Conservation (phyloP, 2,888 invertebrate genomes). For the Diadegma fenestrale region DNA sequence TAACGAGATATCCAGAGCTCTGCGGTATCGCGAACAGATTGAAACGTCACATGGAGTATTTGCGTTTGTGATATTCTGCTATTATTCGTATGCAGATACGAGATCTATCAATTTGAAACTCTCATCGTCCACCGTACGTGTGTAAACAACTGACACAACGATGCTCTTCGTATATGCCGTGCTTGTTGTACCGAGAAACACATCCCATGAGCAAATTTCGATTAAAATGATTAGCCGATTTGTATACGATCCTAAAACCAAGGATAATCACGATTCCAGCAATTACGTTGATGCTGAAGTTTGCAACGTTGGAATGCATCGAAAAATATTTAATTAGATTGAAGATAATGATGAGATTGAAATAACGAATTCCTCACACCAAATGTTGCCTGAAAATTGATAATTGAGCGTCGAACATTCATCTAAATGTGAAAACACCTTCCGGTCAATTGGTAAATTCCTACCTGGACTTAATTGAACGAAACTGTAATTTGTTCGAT, state of each 20-base stretch:
- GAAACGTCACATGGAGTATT: conserved; percentile 9
- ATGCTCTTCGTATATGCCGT: background rate
- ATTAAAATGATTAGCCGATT: background rate
- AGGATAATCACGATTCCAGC: background rate
- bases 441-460: background rate
- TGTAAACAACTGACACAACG: background rate
- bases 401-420: background rate
- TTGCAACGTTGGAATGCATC: too few relatives aligned
- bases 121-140: background rate
- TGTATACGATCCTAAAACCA: background rate
- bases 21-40: conserved; percentile 14
- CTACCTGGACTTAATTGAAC: background rate
- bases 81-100: background rate
- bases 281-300: too few relatives aligned
- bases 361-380: too few relatives aligned
- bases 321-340: too few relatives aligned
- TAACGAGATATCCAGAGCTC: conserved; percentile 6
- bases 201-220: background rate
- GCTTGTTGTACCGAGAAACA: background rate
- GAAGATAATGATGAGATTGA: too few relatives aligned
- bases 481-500: background rate
- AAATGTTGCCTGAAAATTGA: background rate
- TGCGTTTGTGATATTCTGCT: background rate
- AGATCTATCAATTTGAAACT: conserved; percentile 1
- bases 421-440: background rate